These are phyloP conservation scores for Dicaeum eximium DNA, from an alignment of 2,113 vertebrate genomes.

Conservation along the genomic window DNA sequence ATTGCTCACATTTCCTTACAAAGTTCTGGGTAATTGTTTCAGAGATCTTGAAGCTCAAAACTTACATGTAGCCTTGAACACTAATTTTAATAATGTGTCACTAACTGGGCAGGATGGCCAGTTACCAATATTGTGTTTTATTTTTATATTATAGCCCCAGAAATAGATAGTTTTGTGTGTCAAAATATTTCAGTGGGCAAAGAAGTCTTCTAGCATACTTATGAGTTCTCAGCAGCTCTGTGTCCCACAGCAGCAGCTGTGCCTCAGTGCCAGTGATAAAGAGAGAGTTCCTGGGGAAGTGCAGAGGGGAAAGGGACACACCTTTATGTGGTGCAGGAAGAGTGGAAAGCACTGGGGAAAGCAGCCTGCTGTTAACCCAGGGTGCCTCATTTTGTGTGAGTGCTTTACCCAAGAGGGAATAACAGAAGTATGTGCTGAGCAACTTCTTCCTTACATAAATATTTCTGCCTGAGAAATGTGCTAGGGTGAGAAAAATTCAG, in stretches of 20 bases:
- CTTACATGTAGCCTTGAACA: not conserved
- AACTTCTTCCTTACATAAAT: not conserved
- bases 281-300: not conserved
- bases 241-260: not conserved
- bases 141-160: not conserved
- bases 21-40: not conserved
- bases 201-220: not conserved
- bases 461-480: not conserved
- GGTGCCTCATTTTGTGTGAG: not conserved
- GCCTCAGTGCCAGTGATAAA: not conserved
- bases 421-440: not conserved
- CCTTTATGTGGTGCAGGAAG: not conserved
- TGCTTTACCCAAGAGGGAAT: not conserved
- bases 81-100: not conserved
- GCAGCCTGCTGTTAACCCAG: fast-evolving
- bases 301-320: not conserved
- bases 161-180: not conserved
- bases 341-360: not conserved
- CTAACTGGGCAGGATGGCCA: not conserved
- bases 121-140: not conserved
- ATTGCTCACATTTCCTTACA: not conserved
- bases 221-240: not conserved
- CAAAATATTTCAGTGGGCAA: not conserved
- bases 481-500: not conserved
- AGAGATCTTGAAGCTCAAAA: not conserved